Evolutionary conservation across 2,797 vertebrate species (phyloP), one percentile per base, ranked within the genome.

Genomic region (Tiaroga cobitis): DNA sequence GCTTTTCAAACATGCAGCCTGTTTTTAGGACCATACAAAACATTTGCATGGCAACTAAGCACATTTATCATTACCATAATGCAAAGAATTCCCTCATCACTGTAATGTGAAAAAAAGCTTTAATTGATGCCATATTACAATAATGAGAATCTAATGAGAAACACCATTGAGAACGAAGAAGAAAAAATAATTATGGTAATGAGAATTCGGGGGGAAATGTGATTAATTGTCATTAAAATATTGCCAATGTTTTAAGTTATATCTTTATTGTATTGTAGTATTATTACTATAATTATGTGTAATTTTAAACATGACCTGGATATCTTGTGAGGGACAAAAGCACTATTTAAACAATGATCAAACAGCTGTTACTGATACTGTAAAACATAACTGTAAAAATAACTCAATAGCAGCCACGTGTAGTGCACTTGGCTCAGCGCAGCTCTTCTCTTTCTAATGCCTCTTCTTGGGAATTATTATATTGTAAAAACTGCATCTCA

Each of bases 321-420:
- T 13, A n/a, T 70, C 5, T 70, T n/a, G 2, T 15, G 2, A 41
- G 5, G 37, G 11, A 41, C 67, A n/a, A 15, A 49, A 74, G n/a
- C 26, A 19, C 8, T 21, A 32, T 24, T 82, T 90, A 86, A 90
- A 90, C 88, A 79, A 81, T 87, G 32, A 43, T 89, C 29, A 29
- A 63, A 63, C 26, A 63, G 24, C 10, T 11, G 24, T n/a, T 11
- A 29, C 26, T 6, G 59, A 61, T 61, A 61, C 34, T 61, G 24
- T 41, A 78, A 26, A 34, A 34, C 8, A 5, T 85, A 56, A 56
- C 29, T 39, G 11, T 76, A 56, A n/a, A 41, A 77, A 39, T 39
- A 39, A 41, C 39, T 59, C 8, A 77, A 39, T 39, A 59, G 9
- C 24, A n/a, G 46, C 4, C 54, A 21, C 9, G 10, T 67, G 61